These are phyloP conservation scores for Caenorhabditis latens DNA, from an alignment of 1,140 invertebrate genomes.

Conservation along the genomic window DNA sequence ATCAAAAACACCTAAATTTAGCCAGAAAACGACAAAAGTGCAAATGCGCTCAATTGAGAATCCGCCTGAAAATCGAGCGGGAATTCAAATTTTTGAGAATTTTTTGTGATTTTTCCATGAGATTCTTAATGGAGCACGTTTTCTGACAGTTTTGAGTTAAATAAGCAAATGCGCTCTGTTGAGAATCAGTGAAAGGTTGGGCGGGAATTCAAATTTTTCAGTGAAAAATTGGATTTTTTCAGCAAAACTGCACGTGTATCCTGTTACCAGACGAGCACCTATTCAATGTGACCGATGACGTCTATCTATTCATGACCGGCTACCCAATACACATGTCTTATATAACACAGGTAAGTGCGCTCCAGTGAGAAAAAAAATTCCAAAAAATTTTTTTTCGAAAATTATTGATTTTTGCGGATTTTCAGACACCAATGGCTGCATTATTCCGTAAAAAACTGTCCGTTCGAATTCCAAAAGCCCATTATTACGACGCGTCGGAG, in stretches of 20 bases:
- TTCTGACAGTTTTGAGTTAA: too few species aligned
- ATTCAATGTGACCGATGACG: conserved; percentile 34
- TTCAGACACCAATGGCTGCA: conserved; percentile 11
- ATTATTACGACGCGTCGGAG: conserved; percentile 20
- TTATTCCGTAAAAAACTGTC: conserved; percentile 39
- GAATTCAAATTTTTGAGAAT: neutral
- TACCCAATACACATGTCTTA: conserved; percentile 41
- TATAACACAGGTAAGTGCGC: conserved; percentile 14
- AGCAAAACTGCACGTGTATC: conserved; percentile 41
- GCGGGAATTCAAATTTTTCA: neutral
- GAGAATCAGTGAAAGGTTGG: too few species aligned
- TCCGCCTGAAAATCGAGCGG: neutral
- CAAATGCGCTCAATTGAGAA: neutral
- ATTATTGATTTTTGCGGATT: too few species aligned
- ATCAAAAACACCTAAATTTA: too few species aligned
- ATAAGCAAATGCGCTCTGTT: too few species aligned
- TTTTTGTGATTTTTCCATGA: neutral
- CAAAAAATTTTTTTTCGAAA: conserved; percentile 8
- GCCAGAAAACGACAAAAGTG: neutral
- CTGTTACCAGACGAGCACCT: neutral
- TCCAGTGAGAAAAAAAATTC: neutral
- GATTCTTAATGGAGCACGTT: too few species aligned
- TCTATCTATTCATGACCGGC: conserved; percentile 31
- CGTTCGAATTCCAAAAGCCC: conserved; percentile 19
- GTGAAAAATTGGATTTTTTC: neutral